These are phyloP conservation scores for Chlorodrepanis virens DNA, from an alignment of 2,113 vertebrate genomes.

Conservation along the genomic window DNA sequence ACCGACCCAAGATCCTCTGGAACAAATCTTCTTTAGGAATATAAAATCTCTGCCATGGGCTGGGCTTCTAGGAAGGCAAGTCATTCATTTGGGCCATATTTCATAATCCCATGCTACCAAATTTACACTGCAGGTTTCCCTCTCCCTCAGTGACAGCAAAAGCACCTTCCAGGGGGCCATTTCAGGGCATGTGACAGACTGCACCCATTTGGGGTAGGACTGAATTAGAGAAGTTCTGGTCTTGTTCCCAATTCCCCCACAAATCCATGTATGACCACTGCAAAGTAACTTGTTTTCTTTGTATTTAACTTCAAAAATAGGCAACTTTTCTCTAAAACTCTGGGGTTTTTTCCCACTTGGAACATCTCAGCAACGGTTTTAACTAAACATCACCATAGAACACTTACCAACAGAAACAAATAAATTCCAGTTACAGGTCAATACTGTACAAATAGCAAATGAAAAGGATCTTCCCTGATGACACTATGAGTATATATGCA, in stretches of 20 bases:
- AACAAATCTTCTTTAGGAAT: background rate
- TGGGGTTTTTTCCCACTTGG: background rate
- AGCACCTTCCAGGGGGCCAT: background rate
- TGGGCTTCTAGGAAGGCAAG: background rate
- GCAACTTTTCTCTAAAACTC: background rate
- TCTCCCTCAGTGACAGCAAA: background rate
- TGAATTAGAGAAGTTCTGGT: background rate
- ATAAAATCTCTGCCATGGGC: background rate
- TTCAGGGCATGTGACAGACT: background rate
- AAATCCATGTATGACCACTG: background rate
- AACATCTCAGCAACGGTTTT: background rate
- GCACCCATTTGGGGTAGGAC: background rate
- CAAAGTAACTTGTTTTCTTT: background rate
- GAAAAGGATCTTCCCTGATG: background rate
- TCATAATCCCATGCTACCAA: background rate
- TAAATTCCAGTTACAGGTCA: background rate
- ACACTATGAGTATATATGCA: background rate
- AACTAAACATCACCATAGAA: background rate
- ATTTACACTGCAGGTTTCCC: accelerated
- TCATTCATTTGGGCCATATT: background rate
- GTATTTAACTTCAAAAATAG: background rate
- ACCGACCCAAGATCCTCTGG: background rate
- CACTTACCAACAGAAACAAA: background rate
- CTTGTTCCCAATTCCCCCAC: background rate
- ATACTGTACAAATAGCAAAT: background rate